These are phyloP conservation scores for Aplochiton taeniatus DNA, from an alignment of 2,797 vertebrate genomes.

Conservation along the genomic window DNA sequence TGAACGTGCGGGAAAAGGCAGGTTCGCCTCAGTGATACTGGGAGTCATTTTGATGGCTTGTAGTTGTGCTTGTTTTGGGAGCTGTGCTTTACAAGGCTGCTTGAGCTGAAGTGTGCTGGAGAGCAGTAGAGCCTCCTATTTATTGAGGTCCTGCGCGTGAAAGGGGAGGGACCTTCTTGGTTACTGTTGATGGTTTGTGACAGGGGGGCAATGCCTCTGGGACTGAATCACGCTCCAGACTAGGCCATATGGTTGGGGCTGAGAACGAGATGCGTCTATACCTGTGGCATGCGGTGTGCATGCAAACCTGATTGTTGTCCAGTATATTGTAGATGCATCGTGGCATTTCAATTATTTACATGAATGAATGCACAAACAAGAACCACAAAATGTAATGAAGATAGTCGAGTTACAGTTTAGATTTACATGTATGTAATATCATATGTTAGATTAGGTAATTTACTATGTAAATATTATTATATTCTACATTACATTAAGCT, in stretches of 20 bases:
- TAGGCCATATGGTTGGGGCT: slow-evolving; percentile 68
- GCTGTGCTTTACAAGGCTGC: slow-evolving; percentile 27
- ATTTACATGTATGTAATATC: no score
- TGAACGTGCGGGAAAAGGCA: slow-evolving; percentile 57
- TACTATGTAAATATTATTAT: no score
- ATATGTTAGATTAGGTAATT: no score
- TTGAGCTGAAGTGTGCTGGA: slow-evolving; percentile 46
- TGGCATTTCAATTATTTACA: no score
- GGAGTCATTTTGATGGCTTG: slow-evolving; percentile 69
- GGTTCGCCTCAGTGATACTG: slow-evolving; percentile 54
- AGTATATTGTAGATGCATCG: no score
- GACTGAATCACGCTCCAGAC: slow-evolving; percentile 41
- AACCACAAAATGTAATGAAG: no score
- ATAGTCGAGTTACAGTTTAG: no score
- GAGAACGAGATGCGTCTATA: slow-evolving; percentile 2
- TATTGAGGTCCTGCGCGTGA: slow-evolving; percentile 69
- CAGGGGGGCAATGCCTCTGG: slow-evolving; percentile 45
- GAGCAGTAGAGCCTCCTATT: slow-evolving; percentile 55
- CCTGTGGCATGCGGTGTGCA: slow-evolving; percentile 21
- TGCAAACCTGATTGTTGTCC: no score
- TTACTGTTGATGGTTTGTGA: slow-evolving; percentile 30
- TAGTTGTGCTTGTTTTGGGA: slow-evolving; percentile 42
- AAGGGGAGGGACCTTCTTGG: slow-evolving; percentile 60
- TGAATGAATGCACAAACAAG: no score
- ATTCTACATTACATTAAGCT: no score